Base-by-base conservation (phyloP, 2,113 vertebrate genomes). In the Pseudorectes ferrugineus region DNA sequence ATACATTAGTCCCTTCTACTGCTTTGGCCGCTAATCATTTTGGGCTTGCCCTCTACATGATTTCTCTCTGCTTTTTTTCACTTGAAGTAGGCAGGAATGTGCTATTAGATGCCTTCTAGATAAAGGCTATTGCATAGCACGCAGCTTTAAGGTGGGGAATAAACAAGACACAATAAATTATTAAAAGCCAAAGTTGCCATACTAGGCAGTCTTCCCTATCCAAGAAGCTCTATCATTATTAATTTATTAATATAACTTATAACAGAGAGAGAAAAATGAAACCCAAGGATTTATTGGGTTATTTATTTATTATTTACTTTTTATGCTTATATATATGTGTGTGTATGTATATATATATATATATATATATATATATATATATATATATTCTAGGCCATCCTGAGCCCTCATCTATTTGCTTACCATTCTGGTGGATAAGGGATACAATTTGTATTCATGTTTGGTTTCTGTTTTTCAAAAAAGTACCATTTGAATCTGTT, bases 241-340 rank as follows among this genome's bases (percentile, higher is more conserved):
- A 58, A 62, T 94, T 89, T 78, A 93, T 91, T 87, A 48, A 43
- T 76, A 23, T 75, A 88, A 76, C 24, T 75, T 59, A 29, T 79
- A 76, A 67, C 18, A 66, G 42, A 61, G 31, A 71, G 5, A 51
- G 26, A 82, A 96, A 58, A 46, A 65, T n/a, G 33, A 85, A 83
- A 90, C n/a, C 10, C 29, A 63, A 42, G 12, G 10, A 59, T 71
- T 81, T 55, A 21, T 66, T 57, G 0, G 10, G 15, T 55, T 28
- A 23, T 46, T 46, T 43, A 33, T 46, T 36, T 73, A 45, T 38
- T 55, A 22, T 62, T 61, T 61, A 36, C 8, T 43, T 25, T 21
- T 25, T 40, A 33, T 57, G 21, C n/a, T 17, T 26, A 3, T 12
- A 2, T 36, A 5, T 36, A 4, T 29, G 1, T 38, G 11, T 29